Evolutionary conservation across 1,140 invertebrate genomes (phyloP), one percentile per base, ranked within the genome.

Genomic region (Drosophila prosaltans): DNA sequence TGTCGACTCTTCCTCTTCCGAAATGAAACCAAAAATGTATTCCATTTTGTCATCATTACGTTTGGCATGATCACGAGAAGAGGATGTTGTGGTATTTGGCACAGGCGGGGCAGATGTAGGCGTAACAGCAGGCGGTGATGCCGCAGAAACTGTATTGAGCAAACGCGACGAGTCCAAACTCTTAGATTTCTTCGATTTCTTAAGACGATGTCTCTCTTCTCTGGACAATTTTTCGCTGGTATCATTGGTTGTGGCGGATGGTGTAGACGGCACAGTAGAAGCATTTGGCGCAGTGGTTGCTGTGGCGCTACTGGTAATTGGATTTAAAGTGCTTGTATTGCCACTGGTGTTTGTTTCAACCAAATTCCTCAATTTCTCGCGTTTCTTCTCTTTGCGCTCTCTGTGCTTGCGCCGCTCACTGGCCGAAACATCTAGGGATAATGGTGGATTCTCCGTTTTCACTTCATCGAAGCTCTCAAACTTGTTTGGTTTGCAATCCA

Each of bases 21-120:
- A 97, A 32, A 97, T 93, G 1, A 96, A 96, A 3, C 96, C 97
- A 92, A 97, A 97, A 65, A 97, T 97, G 79, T 97, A 96, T 92
- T 97, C 96, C 95, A 97, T 96, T 86, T 96, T 95, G 48, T 96
- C 95, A 63, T 95, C 95, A 65, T 94, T 94, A 7, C 90, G 70
- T 10, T 90, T 91, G 10, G 58, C 64, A 7, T 48, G 45, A 48
- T 48, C 45, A 2, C 45, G 45, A 2, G 16, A 26, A 9, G 45
- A 51, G 1, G 45, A 9, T 9, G 8, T 7, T 2, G 58, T 58
- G 26, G n/a, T 16, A 1, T 6, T 40, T 3, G 36, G 28, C 11
- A 32, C 21, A 8, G 36, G 11, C n/a, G 72, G 69, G 2, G 76
- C 73, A 6, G 69, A 67, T 3, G 59, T 60, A 16, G 80, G 70